These are phyloP conservation scores for Corythornis cristatus DNA, from an alignment of 2,113 vertebrate genomes.

Conservation along the genomic window DNA sequence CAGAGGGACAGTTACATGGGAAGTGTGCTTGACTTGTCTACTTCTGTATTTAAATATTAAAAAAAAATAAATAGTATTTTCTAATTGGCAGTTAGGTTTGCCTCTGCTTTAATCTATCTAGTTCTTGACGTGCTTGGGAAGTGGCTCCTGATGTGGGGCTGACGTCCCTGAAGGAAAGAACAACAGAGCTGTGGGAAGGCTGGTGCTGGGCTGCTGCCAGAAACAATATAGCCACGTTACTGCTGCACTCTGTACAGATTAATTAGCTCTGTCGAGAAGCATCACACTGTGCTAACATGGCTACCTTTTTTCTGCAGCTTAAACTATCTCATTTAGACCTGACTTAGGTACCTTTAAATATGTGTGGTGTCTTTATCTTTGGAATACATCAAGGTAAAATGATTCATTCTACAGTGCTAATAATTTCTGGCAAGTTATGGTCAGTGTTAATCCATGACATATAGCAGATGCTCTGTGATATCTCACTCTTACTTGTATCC, in stretches of 20 bases:
- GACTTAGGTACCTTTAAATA: not conserved
- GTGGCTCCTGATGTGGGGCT: not conserved
- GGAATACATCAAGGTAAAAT: not conserved
- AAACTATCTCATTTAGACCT: not conserved
- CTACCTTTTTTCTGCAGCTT: not conserved
- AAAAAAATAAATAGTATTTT: not conserved
- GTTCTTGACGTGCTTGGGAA: not conserved
- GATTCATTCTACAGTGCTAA: not conserved
- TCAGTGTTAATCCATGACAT: constrained; percentile 7
- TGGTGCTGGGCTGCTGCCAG: not conserved
- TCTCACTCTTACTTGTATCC: constrained; percentile 24
- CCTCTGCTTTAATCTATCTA: not conserved
- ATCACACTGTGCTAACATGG: not conserved
- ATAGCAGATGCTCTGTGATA: not conserved
- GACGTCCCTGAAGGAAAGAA: not conserved
- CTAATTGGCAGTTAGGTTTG: not conserved
- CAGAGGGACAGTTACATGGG: not conserved
- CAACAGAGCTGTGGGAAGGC: not conserved
- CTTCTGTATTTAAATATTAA: not conserved
- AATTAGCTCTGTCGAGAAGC: not conserved
- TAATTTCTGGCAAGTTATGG: constrained; percentile 16
- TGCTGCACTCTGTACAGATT: not conserved
- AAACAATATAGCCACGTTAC: not conserved
- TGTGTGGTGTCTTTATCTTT: not conserved
- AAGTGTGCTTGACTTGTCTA: not conserved